Evolutionary conservation across 35 echinoderm and acorn worm genomes (phyloP).

Genomic region (Heliocidaris erythrogramma): DNA sequence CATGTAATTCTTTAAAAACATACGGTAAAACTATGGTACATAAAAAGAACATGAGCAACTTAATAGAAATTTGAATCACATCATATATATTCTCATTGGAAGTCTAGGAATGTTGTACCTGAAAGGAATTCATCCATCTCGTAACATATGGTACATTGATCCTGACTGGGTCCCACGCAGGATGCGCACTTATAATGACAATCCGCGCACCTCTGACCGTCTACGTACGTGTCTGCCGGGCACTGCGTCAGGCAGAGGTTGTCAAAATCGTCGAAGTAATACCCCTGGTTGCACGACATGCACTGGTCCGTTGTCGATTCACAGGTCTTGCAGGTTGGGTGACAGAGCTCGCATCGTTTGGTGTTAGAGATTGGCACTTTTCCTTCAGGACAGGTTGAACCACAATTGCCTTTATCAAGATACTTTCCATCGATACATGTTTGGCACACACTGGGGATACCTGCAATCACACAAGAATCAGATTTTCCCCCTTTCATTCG

Average conservation of each 20-base stretch:
- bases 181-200: conserved; percentile 15
- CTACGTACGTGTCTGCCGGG: not conserved
- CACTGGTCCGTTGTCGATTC: not conserved
- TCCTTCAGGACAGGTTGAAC: not conserved
- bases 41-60: not conserved
- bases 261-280: conserved; percentile 13
- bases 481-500: no score
- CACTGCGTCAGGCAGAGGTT: conserved; percentile 38
- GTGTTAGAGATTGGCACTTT: not conserved
- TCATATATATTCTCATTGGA: not conserved
- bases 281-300: conserved; percentile 36
- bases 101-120: not conserved
- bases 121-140: conserved; percentile 21
- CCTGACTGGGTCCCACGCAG: not conserved
- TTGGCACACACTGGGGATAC: not conserved
- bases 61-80: not conserved
- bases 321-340: conserved; percentile 59
- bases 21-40: not conserved
- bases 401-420: not conserved
- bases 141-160: not conserved
- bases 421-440: not conserved
- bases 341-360: conserved; percentile 39
- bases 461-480: not conserved
- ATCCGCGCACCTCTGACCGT: not conserved
- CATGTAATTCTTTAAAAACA: no score